Base-by-base conservation (phyloP, 1,140 invertebrate genomes). In the Mactra quadrangularis region DNA sequence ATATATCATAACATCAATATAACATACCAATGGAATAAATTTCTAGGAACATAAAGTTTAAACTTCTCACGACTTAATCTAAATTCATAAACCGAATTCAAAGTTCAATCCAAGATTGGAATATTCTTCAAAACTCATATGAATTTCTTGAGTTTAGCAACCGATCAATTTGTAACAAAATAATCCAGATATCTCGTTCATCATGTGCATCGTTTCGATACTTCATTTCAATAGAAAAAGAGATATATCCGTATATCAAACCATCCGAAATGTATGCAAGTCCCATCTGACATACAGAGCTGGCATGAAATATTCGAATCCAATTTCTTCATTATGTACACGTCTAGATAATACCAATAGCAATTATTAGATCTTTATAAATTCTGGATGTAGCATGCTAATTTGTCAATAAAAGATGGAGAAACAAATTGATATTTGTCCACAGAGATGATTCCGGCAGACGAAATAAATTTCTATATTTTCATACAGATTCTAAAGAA, bases 401-500 rank as follows among this genome's bases (percentile, higher is more conserved):
- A 68, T 68, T 68, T 68, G 64, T 52, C 64, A 68, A 68, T 52
- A 50, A 68, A 41, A 29, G 31, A 47, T 22, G 29, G 27, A 25
- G 15, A 68, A 68, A 68, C 45, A 68, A 68, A 68, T 68, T 68
- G 64, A 50, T 52, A 50, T 52, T 68, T 41, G 29, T 31, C 64
- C 64, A 3, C 41, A 22, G 64, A 52, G 64, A 68, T 68, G 41
- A 19, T 6, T 47, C 15, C 41, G 45, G 41, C 35, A 68, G 41
- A 68, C 64, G 45, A 17, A 47, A 68, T 68, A 50, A 47, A 68
- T 50, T 50, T 68, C n/a, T 15, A 29, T 41, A 41, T 6, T 7
- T 41, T 41, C 38, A 41, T 41, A 41, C 6, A 41, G 38, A 6
- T 7, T 41, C 6, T 6, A 7, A 41, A 41, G 38, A 41, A 41